These are phyloP conservation scores for Pristionchus japonicus DNA, from an alignment of 2,888 invertebrate genomes.

Conservation along the genomic window DNA sequence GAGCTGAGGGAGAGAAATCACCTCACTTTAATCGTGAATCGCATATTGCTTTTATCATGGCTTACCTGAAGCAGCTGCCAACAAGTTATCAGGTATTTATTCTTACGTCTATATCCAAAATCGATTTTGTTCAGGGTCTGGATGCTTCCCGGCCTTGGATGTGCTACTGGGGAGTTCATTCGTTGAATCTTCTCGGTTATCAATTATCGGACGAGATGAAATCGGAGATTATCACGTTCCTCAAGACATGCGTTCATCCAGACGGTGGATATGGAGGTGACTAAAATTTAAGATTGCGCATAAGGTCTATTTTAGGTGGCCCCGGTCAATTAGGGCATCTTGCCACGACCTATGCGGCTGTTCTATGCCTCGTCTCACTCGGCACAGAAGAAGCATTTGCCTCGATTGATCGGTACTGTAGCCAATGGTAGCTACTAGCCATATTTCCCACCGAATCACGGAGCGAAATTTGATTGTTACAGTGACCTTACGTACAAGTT, in stretches of 20 bases:
- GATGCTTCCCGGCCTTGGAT: constrained; percentile 97
- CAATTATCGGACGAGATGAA: constrained; percentile 75
- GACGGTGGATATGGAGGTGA: constrained; percentile 82
- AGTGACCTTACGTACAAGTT: constrained; percentile 84
- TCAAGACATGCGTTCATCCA: constrained; percentile 71
- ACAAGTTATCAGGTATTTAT: constrained; percentile 50
- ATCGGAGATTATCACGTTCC: constrained; percentile 59
- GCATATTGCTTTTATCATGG: constrained; percentile 53
- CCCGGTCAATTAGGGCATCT: constrained; percentile 93
- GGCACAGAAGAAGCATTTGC: constrained; percentile 89
- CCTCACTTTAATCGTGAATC: constrained; percentile 50
- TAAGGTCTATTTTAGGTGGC: constrained; percentile 81
- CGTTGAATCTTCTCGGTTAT: constrained; percentile 85
- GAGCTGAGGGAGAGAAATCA: background rate
- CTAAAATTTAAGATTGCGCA: background rate
- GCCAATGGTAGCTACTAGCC: no score
- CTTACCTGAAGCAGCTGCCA: constrained; percentile 51
- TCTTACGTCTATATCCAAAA: background rate
- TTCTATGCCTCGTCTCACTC: constrained; percentile 91
- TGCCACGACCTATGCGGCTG: constrained; percentile 96
- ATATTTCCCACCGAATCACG: no score
- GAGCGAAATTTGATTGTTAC: constrained; percentile 37
- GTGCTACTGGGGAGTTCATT: constrained; percentile 95
- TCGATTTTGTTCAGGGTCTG: constrained; percentile 79
- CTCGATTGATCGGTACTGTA: constrained; percentile 85